Evolutionary conservation across 2,797 vertebrate species (phyloP).

Genomic region (Spinibarbus caldwelli): DNA sequence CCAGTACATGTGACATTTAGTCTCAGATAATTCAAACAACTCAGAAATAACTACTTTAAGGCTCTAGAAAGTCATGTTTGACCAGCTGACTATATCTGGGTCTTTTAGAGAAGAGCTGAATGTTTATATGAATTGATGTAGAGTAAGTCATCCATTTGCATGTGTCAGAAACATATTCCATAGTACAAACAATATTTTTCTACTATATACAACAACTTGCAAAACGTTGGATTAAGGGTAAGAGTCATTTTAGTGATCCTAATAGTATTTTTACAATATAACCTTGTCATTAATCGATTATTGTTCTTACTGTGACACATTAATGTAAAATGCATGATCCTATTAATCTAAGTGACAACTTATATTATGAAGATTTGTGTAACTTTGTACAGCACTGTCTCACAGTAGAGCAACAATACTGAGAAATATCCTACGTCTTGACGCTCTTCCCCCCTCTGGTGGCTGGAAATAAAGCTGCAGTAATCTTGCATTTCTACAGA

Average conservation of each 20-base stretch:
- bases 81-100: neutral
- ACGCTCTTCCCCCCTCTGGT: constrained; percentile 54
- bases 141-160: neutral
- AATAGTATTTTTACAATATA: neutral
- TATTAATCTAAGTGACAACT: neutral
- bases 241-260: neutral
- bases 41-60: constrained; percentile 52
- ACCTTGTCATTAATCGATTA: neutral
- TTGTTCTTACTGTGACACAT: neutral
- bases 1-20: constrained; percentile 54
- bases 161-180: neutral
- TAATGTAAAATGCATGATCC: neutral
- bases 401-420: neutral
- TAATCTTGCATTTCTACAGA: neutral
- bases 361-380: neutral
- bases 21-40: constrained; percentile 51
- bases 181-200: neutral
- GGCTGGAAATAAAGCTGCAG: constrained; percentile 13
- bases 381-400: neutral
- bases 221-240: neutral
- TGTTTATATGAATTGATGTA: neutral
- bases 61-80: constrained; percentile 23
- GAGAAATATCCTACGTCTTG: neutral
- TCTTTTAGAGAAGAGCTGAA: neutral
- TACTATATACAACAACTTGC: neutral